These are phyloP conservation scores for Nicator chloris DNA, from an alignment of 2,113 vertebrate species.

Conservation along the genomic window DNA sequence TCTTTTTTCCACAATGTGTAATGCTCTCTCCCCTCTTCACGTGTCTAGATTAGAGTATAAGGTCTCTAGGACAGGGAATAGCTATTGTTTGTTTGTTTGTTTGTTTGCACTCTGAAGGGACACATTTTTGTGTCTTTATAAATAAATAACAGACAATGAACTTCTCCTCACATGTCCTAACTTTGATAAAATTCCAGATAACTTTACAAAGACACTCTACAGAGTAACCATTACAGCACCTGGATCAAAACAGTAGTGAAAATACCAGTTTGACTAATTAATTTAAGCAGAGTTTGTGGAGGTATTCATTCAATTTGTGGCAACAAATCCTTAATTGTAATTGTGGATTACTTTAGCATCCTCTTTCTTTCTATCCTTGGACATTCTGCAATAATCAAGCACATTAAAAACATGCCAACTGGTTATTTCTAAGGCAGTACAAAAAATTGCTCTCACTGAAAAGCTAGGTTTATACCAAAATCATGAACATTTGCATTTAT, in stretches of 20 bases:
- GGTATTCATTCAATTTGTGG: not conserved
- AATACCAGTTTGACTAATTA: not conserved
- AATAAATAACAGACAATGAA: not conserved
- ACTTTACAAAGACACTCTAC: not conserved
- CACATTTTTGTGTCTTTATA: not conserved
- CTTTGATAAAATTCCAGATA: not conserved
- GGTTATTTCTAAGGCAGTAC: not conserved
- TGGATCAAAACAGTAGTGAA: not conserved
- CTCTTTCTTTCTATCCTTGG: not conserved
- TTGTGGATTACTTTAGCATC: not conserved
- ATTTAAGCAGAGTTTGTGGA: not conserved
- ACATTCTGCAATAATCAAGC: not conserved
- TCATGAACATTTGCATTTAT: not conserved
- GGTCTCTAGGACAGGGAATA: not conserved
- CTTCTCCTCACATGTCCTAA: not conserved
- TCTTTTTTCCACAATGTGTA: not conserved
- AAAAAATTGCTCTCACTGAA: slow-evolving; percentile 14
- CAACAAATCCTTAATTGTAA: not conserved
- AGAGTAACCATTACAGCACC: not conserved
- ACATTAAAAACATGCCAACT: not conserved
- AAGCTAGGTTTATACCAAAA: not conserved
- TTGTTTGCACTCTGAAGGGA: not conserved
- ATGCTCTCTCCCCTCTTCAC: not conserved
- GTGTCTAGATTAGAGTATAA: not conserved
- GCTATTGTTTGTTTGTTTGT: not conserved